Base-by-base conservation (phyloP, 2,113 vertebrate species). In the Thermophis baileyi region DNA sequence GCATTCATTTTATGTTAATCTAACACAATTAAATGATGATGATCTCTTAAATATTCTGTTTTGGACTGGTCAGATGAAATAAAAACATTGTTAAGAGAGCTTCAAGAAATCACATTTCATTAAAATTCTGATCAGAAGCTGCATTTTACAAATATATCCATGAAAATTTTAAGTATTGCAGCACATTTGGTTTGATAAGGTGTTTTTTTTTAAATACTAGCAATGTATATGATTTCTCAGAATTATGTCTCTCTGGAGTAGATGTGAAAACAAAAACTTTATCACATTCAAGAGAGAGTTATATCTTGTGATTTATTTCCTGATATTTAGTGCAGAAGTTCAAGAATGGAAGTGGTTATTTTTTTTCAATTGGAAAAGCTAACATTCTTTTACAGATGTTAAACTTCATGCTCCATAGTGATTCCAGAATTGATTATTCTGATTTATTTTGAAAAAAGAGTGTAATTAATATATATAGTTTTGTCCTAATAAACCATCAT, bases 1-100 rank as follows among this genome's bases (percentile, higher is more conserved):
- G 92, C 95, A 87, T 90, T 94, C 93, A 91, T 92, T 96, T 94
- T 89, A 87, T 92, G 92, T 96, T 94, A 94, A 95, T 95, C 81
- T 94, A 24, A 51, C 89, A 94, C 91, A 92, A 54, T 89, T 93
- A 90, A 8, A 63, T 1, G 90, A 44, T 96, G 69, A 94, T 95
- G 94, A 94, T 95, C 92, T 89, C n/a, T 50, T 94, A 90, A 91
- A 85, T 94, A 86, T 92, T 94, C 89, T 95, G 87, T 92, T 94
- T 60, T 10, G 87, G 87, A 50, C 55, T 57, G 89, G 81, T 0
- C 0, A 88, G 92, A 47, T 93, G 89, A 51, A 4, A 0, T 16
- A 81, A 93, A 95, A 94, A 3, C 2, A 35, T 7, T 87, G 95
- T 89, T 60, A 57, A 63, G 81, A 74, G 85, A 94, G 88, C 91